Evolutionary conservation across 2,113 vertebrate genomes (phyloP).

Genomic region (Notarius quadriscutis): DNA sequence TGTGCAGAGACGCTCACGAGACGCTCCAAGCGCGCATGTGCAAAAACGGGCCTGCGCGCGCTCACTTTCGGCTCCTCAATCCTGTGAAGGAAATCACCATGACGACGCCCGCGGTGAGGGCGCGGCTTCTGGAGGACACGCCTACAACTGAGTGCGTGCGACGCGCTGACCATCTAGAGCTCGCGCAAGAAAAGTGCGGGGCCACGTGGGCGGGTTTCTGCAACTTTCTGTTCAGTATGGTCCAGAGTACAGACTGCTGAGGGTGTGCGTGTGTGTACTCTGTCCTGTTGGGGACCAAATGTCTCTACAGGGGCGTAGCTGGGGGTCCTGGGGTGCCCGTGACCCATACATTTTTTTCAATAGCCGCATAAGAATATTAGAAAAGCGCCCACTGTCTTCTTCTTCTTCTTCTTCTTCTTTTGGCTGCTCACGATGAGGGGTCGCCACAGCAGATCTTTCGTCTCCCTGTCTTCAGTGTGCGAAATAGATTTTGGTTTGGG

Average conservation of each 20-base stretch:
- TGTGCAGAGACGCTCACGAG: slow-evolving; percentile 72
- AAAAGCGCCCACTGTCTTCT: too few relatives aligned
- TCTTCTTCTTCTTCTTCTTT: too few relatives aligned
- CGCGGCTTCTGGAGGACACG: not conserved
- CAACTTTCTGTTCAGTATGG: slow-evolving; percentile 77
- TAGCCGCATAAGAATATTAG: too few relatives aligned
- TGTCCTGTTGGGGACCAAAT: too few relatives aligned
- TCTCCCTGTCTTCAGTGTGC: too few relatives aligned
- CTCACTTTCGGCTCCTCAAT: slow-evolving; percentile 74
- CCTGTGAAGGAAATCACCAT: not conserved
- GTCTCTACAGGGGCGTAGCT: too few relatives aligned
- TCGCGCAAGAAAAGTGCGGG: slow-evolving; percentile 80
- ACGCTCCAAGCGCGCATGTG: slow-evolving; percentile 78
- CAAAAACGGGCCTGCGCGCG: slow-evolving; percentile 70
- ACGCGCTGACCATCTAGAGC: slow-evolving; percentile 65
- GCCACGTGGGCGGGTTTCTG: slow-evolving; percentile 78
- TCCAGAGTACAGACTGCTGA: slow-evolving; percentile 80
- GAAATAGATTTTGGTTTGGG: too few relatives aligned
- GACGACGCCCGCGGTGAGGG: not conserved
- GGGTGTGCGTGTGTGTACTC: not conserved
- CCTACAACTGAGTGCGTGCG: slow-evolving; percentile 53
- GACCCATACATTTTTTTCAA: too few relatives aligned
- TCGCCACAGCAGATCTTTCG: too few relatives aligned
- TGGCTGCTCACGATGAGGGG: too few relatives aligned
- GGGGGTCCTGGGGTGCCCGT: too few relatives aligned